phyloP scores from a whole-genome alignment of 2,113 vertebrate genomes.

The Cochlearius cochlearius region DNA sequence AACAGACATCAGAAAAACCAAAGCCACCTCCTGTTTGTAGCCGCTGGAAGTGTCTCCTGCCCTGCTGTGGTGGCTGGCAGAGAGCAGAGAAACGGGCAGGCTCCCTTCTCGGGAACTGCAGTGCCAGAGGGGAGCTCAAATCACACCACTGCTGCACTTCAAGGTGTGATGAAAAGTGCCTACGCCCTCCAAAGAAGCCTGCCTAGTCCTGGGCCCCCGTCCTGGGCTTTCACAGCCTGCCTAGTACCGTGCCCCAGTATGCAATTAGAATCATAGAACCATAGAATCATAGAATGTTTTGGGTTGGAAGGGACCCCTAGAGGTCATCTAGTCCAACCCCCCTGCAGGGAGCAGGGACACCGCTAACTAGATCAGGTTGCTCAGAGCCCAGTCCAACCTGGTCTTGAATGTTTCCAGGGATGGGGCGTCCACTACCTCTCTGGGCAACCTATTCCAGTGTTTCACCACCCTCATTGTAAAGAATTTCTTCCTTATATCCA shows the following conservation, averaged over 20 bases:
- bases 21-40: neutral
- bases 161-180: neutral
- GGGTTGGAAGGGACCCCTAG: too few relatives aligned
- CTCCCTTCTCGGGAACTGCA: neutral
- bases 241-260: neutral
- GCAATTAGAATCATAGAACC: too few relatives aligned
- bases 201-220: fast-evolving
- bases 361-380: too few relatives aligned
- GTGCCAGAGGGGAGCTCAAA: neutral
- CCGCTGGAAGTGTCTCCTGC: neutral
- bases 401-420: too few relatives aligned
- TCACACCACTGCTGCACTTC: neutral
- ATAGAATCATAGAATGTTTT: too few relatives aligned
- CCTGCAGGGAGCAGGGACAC: too few relatives aligned
- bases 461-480: too few relatives aligned
- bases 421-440: too few relatives aligned
- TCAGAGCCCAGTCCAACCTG: too few relatives aligned
- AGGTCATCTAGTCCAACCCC: too few relatives aligned
- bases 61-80: neutral
- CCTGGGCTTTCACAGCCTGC: neutral
- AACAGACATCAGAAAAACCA: neutral
- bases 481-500: too few relatives aligned
- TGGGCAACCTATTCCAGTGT: too few relatives aligned
- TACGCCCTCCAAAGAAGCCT: neutral
- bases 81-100: neutral